Evolutionary conservation across 2,888 invertebrate genomes (phyloP).

Genomic region (Aspidiotus rigidus): DNA sequence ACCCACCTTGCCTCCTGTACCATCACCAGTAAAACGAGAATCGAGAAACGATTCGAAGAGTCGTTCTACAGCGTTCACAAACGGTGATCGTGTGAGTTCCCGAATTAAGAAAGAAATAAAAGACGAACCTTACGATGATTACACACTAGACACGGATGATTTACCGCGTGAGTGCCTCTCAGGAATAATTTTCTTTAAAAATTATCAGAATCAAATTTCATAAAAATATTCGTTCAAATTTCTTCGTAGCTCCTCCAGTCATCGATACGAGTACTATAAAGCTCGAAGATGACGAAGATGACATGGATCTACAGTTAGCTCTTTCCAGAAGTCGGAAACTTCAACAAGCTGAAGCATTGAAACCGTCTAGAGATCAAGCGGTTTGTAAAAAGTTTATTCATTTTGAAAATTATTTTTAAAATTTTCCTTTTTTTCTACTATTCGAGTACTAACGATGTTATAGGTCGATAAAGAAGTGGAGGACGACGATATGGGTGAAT

Average conservation of each 20-base stretch:
- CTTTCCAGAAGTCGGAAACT: constrained; percentile 62
- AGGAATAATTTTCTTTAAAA: constrained; percentile 14
- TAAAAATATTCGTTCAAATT: background rate
- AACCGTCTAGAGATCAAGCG: constrained; percentile 36
- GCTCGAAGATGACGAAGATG: constrained; percentile 54
- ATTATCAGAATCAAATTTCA: constrained; percentile 10
- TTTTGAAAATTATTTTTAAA: too few species aligned
- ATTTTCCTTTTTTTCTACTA: background rate
- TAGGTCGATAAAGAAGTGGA: constrained; percentile 4
- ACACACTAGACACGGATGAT: constrained; percentile 54
- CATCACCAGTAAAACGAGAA: constrained; percentile 20
- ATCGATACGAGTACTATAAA: constrained; percentile 23
- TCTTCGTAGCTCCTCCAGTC: constrained; percentile 11
- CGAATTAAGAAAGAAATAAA: constrained; percentile 39
- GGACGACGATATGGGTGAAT: background rate
- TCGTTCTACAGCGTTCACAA: too few species aligned
- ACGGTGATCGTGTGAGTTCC: too few species aligned
- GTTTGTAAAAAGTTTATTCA: background rate
- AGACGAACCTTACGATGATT: constrained; percentile 49
- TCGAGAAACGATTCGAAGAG: constrained; percentile 28
- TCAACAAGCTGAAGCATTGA: constrained; percentile 49
- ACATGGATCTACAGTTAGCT: constrained; percentile 58
- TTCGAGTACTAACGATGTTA: background rate
- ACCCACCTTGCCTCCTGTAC: constrained; percentile 31
- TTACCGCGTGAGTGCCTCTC: constrained; percentile 42